A percentile compares a stretch with the other conserved stretches of the same genome.
These are phyloP conservation scores for Scaptomyza reducta DNA, from an alignment of 2,888 invertebrate genomes.

Conservation along the genomic window DNA sequence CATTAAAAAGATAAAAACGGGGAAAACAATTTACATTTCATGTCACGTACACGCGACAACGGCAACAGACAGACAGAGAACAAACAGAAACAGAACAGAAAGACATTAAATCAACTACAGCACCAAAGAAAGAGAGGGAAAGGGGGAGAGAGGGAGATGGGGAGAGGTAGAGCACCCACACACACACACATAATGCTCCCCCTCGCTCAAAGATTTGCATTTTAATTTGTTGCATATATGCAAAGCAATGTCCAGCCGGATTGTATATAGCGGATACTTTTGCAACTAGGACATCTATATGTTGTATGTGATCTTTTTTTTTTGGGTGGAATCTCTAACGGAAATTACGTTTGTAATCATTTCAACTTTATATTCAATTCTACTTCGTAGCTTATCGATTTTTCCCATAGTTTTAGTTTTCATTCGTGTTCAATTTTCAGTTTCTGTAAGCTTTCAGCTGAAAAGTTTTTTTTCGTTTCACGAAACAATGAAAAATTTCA, in stretches of 20 bases:
- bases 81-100: constrained; percentile 32
- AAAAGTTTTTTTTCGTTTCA: not conserved
- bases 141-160: not conserved
- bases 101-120: constrained; percentile 28
- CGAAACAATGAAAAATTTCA: constrained; percentile 30
- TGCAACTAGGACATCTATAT: constrained; percentile 33
- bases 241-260: constrained; percentile 30
- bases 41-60: constrained; percentile 61
- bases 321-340: constrained; percentile 27
- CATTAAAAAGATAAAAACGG: constrained; percentile 10
- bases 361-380: constrained; percentile 14
- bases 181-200: constrained; percentile 15
- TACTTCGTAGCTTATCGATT: constrained; percentile 37
- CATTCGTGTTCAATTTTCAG: constrained; percentile 39
- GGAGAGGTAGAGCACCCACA: constrained; percentile 9
- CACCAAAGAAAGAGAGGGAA: not conserved
- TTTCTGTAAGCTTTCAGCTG: constrained; percentile 11
- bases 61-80: constrained; percentile 12
- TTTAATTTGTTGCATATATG: constrained; percentile 61
- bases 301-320: constrained; percentile 41
- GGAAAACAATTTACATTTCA: constrained; percentile 57
- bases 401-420: constrained; percentile 12
- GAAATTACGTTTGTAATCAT: constrained; percentile 45
- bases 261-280: constrained; percentile 35
- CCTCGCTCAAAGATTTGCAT: constrained; percentile 29